Conservation (phyloP, 2,113 vertebrate species). For the Rostratula benghalensis region DNA sequence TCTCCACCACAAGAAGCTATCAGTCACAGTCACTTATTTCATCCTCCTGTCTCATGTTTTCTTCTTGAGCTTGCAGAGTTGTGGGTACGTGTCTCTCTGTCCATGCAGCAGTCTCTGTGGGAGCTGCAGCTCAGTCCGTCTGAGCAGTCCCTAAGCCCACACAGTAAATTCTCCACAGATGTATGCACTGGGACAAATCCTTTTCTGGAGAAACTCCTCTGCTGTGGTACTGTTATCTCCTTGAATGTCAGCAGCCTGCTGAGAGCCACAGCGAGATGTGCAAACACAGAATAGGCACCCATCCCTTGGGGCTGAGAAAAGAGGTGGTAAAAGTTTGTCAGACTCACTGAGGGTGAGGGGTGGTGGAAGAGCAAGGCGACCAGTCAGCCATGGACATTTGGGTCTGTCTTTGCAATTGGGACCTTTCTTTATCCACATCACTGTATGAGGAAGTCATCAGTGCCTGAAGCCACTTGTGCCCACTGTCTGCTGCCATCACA, state of each 20-base stretch:
- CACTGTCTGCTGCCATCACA: background rate
- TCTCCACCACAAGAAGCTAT: accelerated
- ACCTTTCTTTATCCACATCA: background rate
- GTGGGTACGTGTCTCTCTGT: background rate
- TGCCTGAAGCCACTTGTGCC: background rate
- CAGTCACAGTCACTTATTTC: background rate
- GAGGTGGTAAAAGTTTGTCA: background rate
- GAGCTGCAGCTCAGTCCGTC: conserved; percentile 21
- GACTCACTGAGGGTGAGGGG: background rate
- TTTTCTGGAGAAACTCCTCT: background rate
- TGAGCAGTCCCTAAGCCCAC: conserved; percentile 5
- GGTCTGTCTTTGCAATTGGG: accelerated
- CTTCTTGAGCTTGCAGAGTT: background rate
- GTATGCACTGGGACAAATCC: background rate
- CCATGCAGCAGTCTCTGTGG: background rate
- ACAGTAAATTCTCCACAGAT: background rate
- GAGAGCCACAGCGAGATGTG: background rate
- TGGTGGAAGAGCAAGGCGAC: background rate
- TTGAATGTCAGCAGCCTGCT: background rate
- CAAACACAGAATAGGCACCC: background rate
- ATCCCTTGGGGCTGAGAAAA: background rate
- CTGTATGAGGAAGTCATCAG: accelerated
- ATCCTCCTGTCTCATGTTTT: background rate
- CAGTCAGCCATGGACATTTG: background rate
- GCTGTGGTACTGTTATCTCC: background rate